Evolutionary conservation across 1,140 invertebrate species (phyloP), one percentile per base, ranked within the genome.

Genomic region (Drosophila persimilis): DNA sequence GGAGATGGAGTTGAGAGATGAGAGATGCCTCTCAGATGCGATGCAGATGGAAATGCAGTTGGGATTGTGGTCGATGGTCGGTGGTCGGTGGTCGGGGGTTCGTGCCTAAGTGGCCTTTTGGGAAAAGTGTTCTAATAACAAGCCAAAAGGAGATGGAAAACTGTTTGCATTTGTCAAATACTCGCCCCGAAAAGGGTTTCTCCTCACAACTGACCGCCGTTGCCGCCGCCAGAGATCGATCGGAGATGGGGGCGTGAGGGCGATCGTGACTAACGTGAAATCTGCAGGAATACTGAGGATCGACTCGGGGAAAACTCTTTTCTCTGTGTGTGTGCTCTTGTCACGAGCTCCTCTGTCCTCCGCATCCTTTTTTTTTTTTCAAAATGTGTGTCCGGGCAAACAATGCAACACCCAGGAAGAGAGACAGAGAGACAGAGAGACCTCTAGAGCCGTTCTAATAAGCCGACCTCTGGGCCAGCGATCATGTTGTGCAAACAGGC

Each of bases 91-190:
- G 7, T 22, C 43, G 64, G 62, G 59, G 59, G 72, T 86, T 86
- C 83, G 83, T 86, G 81, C 83, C 83, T 88, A 86, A 88, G 83
- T 88, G 83, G 83, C 63, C 83, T 83, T 88, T 86, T 88, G 58
- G 57, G 57, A 79, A 88, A 88, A 86, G 70, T 86, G 83, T 86
- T 86, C 83, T 83, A 86, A 86, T 86, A 86, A 86, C 83, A 86
- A 86, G 81, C 77, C 64, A 51, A 75, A 73, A 73, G 45, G 13
- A 26, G 47, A 54, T 48, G 45, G 72, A 73, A 81, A 83, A 83
- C 76, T 86, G 83, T 86, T 86, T 86, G 83, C 83, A 83, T 86
- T 86, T 86, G 83, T 86, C 78, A 86, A 86, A 86, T 72, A 86
- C 67, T 71, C 73, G 65, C 55, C 61, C 54, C 43, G 56, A 65